phyloP scores from a whole-genome alignment of 2,888 invertebrate species.

The Coecobrya sp. region DNA sequence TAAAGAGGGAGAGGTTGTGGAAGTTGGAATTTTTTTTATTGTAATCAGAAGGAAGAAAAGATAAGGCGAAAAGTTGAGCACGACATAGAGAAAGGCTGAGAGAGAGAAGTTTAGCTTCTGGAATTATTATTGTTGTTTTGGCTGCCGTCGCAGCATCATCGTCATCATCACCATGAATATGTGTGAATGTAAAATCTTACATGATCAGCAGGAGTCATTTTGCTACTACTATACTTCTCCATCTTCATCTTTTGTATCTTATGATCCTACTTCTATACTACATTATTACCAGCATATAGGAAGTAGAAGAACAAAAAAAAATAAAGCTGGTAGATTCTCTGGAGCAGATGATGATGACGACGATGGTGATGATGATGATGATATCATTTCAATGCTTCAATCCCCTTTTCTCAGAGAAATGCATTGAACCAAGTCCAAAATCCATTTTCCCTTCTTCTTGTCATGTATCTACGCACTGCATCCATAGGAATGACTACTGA shows the following conservation, averaged over 20 bases:
- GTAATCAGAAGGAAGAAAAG: conserved; percentile 15
- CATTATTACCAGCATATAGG: neutral
- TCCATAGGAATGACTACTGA: neutral
- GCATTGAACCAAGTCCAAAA: conserved; percentile 62
- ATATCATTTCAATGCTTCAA: conserved; percentile 63
- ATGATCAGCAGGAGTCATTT: conserved; percentile 74
- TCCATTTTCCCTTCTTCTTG: conserved; percentile 49
- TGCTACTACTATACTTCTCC: conserved; percentile 3
- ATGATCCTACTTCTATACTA: neutral
- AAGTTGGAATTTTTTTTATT: conserved; percentile 5
- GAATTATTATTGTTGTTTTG: conserved; percentile 55
- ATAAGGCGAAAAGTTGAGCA: conserved; percentile 8
- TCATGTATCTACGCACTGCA: neutral
- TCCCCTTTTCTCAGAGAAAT: conserved; percentile 28
- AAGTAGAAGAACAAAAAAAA: conserved; percentile 35
- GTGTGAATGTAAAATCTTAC: conserved; percentile 56
- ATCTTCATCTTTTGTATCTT: neutral
- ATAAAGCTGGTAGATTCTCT: conserved; percentile 35
- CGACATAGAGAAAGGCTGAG: neutral
- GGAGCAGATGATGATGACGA: conserved; percentile 27
- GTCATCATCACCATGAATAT: conserved; percentile 38
- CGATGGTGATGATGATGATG: conserved; percentile 16
- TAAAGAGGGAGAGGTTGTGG: conserved; percentile 1
- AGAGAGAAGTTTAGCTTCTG: conserved; percentile 43
- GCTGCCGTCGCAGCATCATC: neutral